Conservation (phyloP, 2,113 vertebrate genomes). For the Zapus hudsonius region DNA sequence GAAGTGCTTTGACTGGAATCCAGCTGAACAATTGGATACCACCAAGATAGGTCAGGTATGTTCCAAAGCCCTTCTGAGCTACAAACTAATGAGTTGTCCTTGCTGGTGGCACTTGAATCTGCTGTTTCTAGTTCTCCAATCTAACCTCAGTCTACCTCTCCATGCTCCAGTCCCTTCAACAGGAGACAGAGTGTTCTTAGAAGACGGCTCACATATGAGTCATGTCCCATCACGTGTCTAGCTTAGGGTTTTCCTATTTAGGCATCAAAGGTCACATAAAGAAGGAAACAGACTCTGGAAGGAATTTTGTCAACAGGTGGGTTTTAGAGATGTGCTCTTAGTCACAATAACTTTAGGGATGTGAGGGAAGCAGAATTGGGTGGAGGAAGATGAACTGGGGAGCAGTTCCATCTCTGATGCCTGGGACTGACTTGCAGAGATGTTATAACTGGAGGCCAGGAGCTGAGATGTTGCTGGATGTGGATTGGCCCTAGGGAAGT, state of each 20-base stretch:
- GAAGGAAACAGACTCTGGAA: background rate
- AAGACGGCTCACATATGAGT: background rate
- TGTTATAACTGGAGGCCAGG: background rate
- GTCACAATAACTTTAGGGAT: background rate
- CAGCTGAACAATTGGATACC: background rate
- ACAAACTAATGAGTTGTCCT: background rate
- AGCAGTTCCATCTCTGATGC: background rate
- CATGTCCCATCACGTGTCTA: background rate
- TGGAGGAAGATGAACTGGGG: background rate
- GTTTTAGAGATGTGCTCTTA: background rate
- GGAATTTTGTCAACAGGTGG: background rate
- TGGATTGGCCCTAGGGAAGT: background rate
- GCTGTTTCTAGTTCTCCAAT: background rate
- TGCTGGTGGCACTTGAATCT: background rate
- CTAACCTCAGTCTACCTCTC: background rate
- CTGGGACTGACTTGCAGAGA: background rate
- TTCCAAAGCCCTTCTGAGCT: background rate
- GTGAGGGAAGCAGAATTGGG: background rate
- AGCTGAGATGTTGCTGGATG: background rate
- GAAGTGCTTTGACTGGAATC: background rate
- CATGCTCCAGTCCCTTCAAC: background rate
- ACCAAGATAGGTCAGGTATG: background rate
- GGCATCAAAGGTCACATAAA: background rate
- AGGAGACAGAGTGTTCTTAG: background rate
- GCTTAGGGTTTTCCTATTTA: background rate